Conservation (phyloP, 2,797 vertebrate species). For the Micrastur ruficollis region DNA sequence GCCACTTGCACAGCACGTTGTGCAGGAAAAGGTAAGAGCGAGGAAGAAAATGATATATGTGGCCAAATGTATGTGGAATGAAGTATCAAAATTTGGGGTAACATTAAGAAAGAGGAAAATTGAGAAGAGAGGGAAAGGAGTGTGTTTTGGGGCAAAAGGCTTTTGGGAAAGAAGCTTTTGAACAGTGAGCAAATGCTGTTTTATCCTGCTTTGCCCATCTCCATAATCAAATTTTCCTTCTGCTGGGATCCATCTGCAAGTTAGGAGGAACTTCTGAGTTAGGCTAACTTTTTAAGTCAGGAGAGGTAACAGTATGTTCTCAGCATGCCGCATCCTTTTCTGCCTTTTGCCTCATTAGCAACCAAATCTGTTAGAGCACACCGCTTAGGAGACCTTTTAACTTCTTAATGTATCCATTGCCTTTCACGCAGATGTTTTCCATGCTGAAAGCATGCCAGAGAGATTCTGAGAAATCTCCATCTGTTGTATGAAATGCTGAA, state of each 20-base stretch:
- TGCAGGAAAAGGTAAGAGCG: neutral
- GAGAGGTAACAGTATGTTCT: neutral
- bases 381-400: neutral
- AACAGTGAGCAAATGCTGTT: neutral
- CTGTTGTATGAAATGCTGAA: neutral
- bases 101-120: neutral
- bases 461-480: slow-evolving; percentile 25
- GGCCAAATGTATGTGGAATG: neutral
- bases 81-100: neutral
- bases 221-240: neutral
- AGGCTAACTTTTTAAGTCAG: neutral
- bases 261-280: neutral
- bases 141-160: neutral
- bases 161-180: neutral
- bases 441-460: neutral
- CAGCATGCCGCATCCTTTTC: neutral
- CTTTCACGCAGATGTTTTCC: neutral
- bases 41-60: neutral
- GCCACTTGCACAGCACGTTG: neutral
- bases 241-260: neutral
- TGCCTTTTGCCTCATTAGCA: neutral
- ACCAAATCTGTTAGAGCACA: neutral
- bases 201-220: neutral
- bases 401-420: neutral
- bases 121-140: neutral